phyloP scores from a whole-genome alignment of 2,113 vertebrate species.

The Forbesichthys agassizii region DNA sequence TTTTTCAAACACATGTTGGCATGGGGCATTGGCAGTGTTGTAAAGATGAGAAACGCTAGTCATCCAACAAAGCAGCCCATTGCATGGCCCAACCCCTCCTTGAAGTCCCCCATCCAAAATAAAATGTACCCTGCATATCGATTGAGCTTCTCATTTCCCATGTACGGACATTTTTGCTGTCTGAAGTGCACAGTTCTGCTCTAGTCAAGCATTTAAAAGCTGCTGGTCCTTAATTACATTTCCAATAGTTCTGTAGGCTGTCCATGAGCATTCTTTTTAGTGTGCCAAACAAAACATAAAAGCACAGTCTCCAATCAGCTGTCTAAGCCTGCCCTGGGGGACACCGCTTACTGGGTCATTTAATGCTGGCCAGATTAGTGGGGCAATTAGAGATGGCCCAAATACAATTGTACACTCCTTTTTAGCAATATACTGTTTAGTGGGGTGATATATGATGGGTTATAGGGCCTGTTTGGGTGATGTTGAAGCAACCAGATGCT shows the following conservation, averaged over 20 bases:
- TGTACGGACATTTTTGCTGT: conserved; percentile 67
- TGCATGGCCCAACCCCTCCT: conserved; percentile 43
- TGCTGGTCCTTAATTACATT: conserved; percentile 77
- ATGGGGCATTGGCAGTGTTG: conserved; percentile 35
- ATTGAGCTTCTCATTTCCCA: conserved; percentile 65
- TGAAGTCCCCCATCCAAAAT: conserved; percentile 54
- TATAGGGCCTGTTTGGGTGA: conserved; percentile 31
- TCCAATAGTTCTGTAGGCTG: conserved; percentile 71
- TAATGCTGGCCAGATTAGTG: conserved; percentile 69
- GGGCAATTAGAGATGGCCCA: conserved; percentile 73
- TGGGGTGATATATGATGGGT: too few species aligned
- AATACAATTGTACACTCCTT: conserved; percentile 55
- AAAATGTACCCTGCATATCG: conserved; percentile 64
- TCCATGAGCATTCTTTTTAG: conserved; percentile 65
- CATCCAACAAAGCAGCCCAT: conserved; percentile 43
- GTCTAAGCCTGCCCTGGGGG: conserved; percentile 59
- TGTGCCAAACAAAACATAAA: conserved; percentile 66
- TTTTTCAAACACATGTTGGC: conserved; percentile 48
- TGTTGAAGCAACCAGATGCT: conserved; percentile 37
- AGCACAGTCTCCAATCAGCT: conserved; percentile 60
- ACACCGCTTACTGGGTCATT: conserved; percentile 68
- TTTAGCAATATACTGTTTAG: not conserved
- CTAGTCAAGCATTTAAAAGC: conserved; percentile 76
- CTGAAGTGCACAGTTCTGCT: conserved; percentile 66
- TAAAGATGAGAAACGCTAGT: conserved; percentile 55